These are phyloP conservation scores for Zaprionus nigranus DNA, from an alignment of 1,140 invertebrate genomes.

Conservation along the genomic window DNA sequence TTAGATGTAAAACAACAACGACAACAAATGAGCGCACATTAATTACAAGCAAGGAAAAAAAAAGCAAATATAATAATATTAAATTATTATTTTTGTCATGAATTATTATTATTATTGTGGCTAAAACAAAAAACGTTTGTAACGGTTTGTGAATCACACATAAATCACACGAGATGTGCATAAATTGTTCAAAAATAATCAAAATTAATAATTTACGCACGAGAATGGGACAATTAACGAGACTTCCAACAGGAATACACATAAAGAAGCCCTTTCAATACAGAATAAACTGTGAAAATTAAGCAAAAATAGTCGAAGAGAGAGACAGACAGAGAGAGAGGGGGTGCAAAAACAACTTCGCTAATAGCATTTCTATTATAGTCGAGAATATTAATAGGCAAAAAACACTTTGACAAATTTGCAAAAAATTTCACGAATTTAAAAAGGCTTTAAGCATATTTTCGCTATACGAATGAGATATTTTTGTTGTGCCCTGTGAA, in stretches of 20 bases:
- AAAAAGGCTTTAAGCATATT: slow-evolving; percentile 44
- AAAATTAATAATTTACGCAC: slow-evolving; percentile 61
- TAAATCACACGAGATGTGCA: slow-evolving; percentile 61
- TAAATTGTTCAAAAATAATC: slow-evolving; percentile 51
- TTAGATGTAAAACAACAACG: slow-evolving; percentile 57
- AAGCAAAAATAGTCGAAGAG: slow-evolving; percentile 15
- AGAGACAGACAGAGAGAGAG: slow-evolving; percentile 1
- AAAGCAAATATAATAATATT: slow-evolving; percentile 41
- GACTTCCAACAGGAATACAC: slow-evolving; percentile 31
- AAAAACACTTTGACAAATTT: slow-evolving; percentile 67
- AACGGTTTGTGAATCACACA: slow-evolving; percentile 65
- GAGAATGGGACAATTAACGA: slow-evolving; percentile 62
- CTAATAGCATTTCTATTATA: slow-evolving; percentile 47
- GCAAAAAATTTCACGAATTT: slow-evolving; percentile 48
- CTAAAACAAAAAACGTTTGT: slow-evolving; percentile 70
- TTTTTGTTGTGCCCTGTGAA: slow-evolving; percentile 28
- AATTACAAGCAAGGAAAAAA: slow-evolving; percentile 65
- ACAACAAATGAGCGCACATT: slow-evolving; percentile 71
- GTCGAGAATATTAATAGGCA: slow-evolving; percentile 15
- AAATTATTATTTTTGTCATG: slow-evolving; percentile 40
- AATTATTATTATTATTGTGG: slow-evolving; percentile 47
- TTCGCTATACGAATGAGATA: slow-evolving; percentile 31
- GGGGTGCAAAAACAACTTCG: slow-evolving; percentile 13
- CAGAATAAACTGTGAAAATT: slow-evolving; percentile 18
- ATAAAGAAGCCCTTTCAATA: slow-evolving; percentile 39